Evolutionary conservation across 1,140 invertebrate genomes (phyloP), one percentile per base, ranked within the genome.

Genomic region (Heliconius hermathena): DNA sequence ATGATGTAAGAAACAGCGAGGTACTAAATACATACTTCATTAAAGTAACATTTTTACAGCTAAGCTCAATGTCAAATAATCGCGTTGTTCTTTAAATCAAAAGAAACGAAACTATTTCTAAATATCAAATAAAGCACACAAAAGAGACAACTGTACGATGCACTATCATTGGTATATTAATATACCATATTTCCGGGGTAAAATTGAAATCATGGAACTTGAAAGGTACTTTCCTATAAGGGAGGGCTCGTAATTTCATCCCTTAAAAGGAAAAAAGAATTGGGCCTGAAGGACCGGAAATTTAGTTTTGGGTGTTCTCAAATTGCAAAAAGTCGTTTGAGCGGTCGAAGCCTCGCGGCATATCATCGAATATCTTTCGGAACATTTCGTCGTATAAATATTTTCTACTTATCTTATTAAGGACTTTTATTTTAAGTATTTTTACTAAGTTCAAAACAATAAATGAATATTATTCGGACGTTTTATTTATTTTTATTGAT

Each of bases 241-340:
- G 33, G 79, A 72, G 76, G 73, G 66, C 38, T 74, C 76, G 22
- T 77, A 77, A 77, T 82, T 80, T 72, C 73, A 71, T 77, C 75
- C 73, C 71, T 82, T 76, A 78, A 76, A 82, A 78, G 81, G 52
- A 79, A 79, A 82, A 77, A 77, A 80, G 77, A 80, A 73, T 54
- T 72, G 49, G 75, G 57, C 57, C n/a, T 71, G 76, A 70, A 77
- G 74, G 8, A 73, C 81, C 75, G 81, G 81, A 82, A 82, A 82
- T 82, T 82, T 82, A 80, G 79, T 82, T 82, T 82, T 73, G 79
- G 76, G 76, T 60, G 73, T 66, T 77, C 75, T 75, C 70, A 75
- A 80, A 80, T 78, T 82, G 81, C 60, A 73, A 81, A 75, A 81
- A 78, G 75, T 78, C 80, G 73, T 74, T 81, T 72, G 73, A 52